Base-by-base conservation (phyloP, 1,140 invertebrate genomes). In the Saxidomus purpurata region DNA sequence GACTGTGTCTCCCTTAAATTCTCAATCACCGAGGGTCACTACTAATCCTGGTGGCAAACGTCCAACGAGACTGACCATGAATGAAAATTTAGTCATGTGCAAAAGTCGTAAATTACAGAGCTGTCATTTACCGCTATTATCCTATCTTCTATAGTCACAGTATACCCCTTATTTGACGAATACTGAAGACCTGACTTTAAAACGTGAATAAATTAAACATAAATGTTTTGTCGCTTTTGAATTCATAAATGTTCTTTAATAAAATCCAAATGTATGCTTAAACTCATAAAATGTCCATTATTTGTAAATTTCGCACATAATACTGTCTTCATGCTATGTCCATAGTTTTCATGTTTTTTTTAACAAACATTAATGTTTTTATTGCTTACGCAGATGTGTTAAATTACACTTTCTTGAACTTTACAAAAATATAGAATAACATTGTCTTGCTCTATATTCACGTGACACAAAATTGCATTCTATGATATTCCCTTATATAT, bases 131-230 rank as follows among this genome's bases (percentile, higher is more conserved):
- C 34, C 4, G 22, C 11, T 22, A 71, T 71, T 22, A 36, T 40
- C 34, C 31, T 71, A 36, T 71, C 67, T 40, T n/a, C 8, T 71
- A 71, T 1, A 38, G 34, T 38, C 34, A 71, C 67, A 38, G 67
- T 19, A 31, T n/a, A 71, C 13, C 36, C 1, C 22, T n/a, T 22
- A 71, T 17, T 38, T 71, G 67, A 71, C 67, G 38, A 15, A 38
- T 25, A 71, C 67, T 71, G 11, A 71, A 71, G 67, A 71, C 67
- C 28, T 71, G 13, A 38, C 34, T 1, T 71, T 71, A 38, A 38
- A 71, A 38, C 36, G 1, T 22, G 67, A 17, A 71, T 71, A 38
- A 71, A 71, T 71, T 71, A 71, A 71, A 71, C 67, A 71, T 71
- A 38, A 71, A 71, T 13, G 1, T 67, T 67, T 28, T 31, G 13